Evolutionary conservation across 2,113 vertebrate genomes (phyloP), one percentile per base, ranked within the genome.

Genomic region (Corapipo altera): DNA sequence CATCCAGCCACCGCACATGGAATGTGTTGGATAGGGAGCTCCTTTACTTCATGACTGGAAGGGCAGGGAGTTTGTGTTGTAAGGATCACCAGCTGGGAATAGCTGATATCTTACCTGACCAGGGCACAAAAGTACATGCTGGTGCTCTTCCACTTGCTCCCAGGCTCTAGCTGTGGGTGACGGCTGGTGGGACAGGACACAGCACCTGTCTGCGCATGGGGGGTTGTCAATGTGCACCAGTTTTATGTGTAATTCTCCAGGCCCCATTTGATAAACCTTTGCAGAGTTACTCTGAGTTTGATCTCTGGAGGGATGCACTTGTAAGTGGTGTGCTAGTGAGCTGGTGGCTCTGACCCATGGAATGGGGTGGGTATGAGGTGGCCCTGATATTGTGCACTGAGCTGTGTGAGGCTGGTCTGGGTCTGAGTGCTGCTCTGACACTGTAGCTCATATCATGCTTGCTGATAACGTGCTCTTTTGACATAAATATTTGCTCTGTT

Each of bases 1-100:
- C 51, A 55, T 13, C n/a, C 57, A 48, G 66, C 9, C 33, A 14
- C 16, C 0, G 0, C n/a, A 7, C 0, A 0, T 8, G n/a, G 28
- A 54, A 9, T 9, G 46, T 15, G 14, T n/a, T 75, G 57, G 20
- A 26, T 9, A 16, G 39, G 39, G 59, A 27, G 24, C 77, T 84
- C 32, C 9, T 82, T 70, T 35, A 11, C 21, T 35, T 77, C 24
- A 23, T 74, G 24, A 14, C 27, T 78, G 62, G 15, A 39, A 54
- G 37, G 20, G 17, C 28, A 41, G 58, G 15, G 39, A 44, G 4
- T 28, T 55, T 39, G 48, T 55, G 51, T n/a, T 67, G 81, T 71
- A 39, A 58, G 37, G 30, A 43, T 30, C 28, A 77, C 41, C 19
- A 88, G 27, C 57, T 88, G 55, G 37, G 14, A 79, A 21, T 22